These are phyloP conservation scores for Drosophila kanekoi DNA, from an alignment of 2,888 invertebrate genomes.

Conservation along the genomic window DNA sequence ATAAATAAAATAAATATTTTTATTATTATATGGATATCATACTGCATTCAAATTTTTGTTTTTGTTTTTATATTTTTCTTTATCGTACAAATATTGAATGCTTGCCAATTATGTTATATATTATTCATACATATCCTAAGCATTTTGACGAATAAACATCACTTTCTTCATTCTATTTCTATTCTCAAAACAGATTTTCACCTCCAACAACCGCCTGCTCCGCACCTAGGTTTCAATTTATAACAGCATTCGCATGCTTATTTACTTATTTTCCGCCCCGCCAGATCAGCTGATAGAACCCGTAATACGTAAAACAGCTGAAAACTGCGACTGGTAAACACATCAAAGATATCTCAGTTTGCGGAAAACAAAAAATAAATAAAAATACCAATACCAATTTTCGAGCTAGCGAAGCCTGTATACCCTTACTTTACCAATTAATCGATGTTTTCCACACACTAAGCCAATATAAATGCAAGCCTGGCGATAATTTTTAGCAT, in stretches of 20 bases:
- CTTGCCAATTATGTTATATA: neutral
- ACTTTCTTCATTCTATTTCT: neutral
- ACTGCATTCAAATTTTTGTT: neutral
- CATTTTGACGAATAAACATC: neutral
- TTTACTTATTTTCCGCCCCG: constrained; percentile 10
- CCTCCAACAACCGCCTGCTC: neutral
- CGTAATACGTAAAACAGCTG: constrained; percentile 5
- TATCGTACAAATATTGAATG: neutral
- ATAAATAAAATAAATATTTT: neutral
- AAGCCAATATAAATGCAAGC: no score
- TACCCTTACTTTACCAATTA: neutral
- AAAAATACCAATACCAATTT: neutral
- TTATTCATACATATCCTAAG: neutral
- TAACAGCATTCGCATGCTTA: constrained; percentile 3
- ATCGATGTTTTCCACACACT: neutral
- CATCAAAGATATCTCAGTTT: neutral
- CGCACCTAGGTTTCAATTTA: neutral
- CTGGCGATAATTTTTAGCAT: no score
- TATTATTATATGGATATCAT: neutral
- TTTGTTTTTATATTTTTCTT: neutral
- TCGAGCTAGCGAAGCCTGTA: neutral
- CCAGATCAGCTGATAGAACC: constrained; percentile 32
- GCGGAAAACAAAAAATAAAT: neutral
- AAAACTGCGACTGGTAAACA: constrained; percentile 8
- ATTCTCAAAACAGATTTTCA: neutral